Evolutionary conservation across 2,888 invertebrate species (phyloP).

Genomic region (Cephus sareptanus): DNA sequence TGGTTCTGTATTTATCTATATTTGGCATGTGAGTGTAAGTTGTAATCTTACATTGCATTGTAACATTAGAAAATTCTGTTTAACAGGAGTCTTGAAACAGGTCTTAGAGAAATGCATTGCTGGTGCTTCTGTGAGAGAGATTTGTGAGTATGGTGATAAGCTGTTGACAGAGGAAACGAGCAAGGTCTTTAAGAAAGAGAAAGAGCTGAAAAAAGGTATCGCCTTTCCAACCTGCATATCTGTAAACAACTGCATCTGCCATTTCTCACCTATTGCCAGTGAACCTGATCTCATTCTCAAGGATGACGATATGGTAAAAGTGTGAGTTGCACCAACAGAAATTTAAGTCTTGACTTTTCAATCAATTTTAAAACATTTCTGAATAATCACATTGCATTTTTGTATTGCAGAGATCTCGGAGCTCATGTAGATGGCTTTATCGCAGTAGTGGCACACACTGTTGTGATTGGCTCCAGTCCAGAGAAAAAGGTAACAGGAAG

Average conservation of each 20-base stretch:
- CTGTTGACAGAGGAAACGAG: conserved; percentile 90
- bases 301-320: conserved; percentile 95
- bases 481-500: conserved; percentile 85
- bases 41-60: background rate
- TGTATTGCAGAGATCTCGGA: conserved; percentile 85
- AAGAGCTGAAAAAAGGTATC: conserved; percentile 97
- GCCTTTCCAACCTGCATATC: conserved; percentile 99
- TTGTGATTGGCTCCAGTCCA: conserved; percentile 84
- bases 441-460: conserved; percentile 96
- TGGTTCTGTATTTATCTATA: background rate
- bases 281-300: conserved; percentile 89
- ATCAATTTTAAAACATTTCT: background rate
- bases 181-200: conserved; percentile 98
- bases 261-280: conserved; percentile 95
- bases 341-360: background rate
- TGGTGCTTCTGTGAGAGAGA: conserved; percentile 88
- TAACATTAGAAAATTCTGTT: background rate
- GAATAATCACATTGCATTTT: background rate
- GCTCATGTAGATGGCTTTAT: conserved; percentile 99
- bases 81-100: conserved; percentile 86
- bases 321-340: conserved; percentile 74
- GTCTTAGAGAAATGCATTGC: conserved; percentile 87
- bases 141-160: conserved; percentile 93
- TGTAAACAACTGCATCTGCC: conserved; percentile 99
- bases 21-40: background rate